Percentiles rank a stretch among this genome's conserved stretches.
phyloP scores from a whole-genome alignment of 1,140 invertebrate species.

The Drosophila repletoides region DNA sequence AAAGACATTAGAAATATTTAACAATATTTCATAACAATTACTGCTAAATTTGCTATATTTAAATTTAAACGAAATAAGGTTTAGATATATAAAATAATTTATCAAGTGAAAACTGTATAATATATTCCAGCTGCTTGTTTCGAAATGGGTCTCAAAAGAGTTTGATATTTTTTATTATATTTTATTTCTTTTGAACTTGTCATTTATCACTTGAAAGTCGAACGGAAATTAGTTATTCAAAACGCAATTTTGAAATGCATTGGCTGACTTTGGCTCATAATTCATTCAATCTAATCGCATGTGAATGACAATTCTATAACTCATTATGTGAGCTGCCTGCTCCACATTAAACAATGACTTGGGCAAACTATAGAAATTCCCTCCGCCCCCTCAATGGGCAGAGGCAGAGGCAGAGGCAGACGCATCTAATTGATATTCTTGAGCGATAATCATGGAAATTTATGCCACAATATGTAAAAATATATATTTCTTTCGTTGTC shows the following conservation, averaged over 20 bases:
- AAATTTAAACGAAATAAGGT: not conserved
- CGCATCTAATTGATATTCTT: slow-evolving; percentile 70
- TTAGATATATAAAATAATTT: too few species aligned
- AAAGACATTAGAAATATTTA: not conserved
- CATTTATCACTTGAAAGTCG: slow-evolving; percentile 19
- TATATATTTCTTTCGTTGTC: slow-evolving; percentile 49
- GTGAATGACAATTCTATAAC: slow-evolving; percentile 63
- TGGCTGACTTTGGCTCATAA: slow-evolving; percentile 26
- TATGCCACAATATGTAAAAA: slow-evolving; percentile 74
- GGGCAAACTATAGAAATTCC: slow-evolving; percentile 12
- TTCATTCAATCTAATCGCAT: slow-evolving; percentile 49
- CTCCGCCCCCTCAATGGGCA: too few species aligned
- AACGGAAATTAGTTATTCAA: slow-evolving; percentile 45
- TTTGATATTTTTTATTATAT: not conserved
- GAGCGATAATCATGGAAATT: slow-evolving; percentile 65
- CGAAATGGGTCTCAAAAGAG: too few species aligned
- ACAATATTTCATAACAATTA: not conserved
- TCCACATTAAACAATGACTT: slow-evolving; percentile 65
- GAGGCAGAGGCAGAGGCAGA: not conserved
- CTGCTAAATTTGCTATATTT: not conserved
- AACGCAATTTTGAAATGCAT: slow-evolving; percentile 37
- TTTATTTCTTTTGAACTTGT: not conserved
- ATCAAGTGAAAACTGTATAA: too few species aligned
- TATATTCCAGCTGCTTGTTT: too few species aligned
- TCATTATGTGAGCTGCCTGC: slow-evolving; percentile 64